Evolutionary conservation across 2,888 invertebrate species (phyloP).

Genomic region (Melipona bicolor): DNA sequence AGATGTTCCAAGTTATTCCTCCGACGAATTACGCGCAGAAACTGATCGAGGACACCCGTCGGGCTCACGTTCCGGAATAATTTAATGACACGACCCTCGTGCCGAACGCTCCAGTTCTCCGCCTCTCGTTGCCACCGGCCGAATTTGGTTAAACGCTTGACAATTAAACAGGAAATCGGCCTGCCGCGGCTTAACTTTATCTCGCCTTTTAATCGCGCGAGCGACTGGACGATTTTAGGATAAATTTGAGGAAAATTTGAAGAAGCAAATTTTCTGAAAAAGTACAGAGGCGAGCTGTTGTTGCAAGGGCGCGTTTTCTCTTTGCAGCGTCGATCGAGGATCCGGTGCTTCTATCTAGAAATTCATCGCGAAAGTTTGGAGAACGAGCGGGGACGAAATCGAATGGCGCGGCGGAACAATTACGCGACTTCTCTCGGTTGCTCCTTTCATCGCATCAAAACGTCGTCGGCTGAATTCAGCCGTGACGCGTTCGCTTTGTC

Average conservation of each 20-base stretch:
- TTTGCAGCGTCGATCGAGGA: too few relatives aligned
- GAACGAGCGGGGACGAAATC: neutral
- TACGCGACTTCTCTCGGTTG: conserved; percentile 30
- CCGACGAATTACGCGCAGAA: conserved; percentile 56
- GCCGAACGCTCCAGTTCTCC: conserved; percentile 52
- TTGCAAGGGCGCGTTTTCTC: too few relatives aligned
- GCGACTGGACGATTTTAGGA: too few relatives aligned
- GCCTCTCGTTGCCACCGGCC: conserved; percentile 57
- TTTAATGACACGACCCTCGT: conserved; percentile 80
- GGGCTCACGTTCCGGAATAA: conserved; percentile 81
- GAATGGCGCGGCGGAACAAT: conserved; percentile 2
- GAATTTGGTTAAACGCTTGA: conserved; percentile 71
- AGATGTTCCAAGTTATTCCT: conserved; percentile 61
- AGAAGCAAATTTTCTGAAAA: too few relatives aligned
- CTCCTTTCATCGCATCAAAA: conserved; percentile 32
- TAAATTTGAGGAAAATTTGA: too few relatives aligned
- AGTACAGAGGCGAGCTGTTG: too few relatives aligned
- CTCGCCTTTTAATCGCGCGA: neutral
- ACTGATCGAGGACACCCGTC: conserved; percentile 74
- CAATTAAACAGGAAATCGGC: conserved; percentile 75
- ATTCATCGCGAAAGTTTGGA: neutral
- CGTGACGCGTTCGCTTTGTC: conserved; percentile 45
- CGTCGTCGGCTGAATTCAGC: conserved; percentile 35
- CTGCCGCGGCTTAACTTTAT: conserved; percentile 29
- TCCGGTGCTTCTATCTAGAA: too few relatives aligned